Base-by-base conservation (phyloP, 2,888 invertebrate genomes). In the Aspidiotus rigidus region DNA sequence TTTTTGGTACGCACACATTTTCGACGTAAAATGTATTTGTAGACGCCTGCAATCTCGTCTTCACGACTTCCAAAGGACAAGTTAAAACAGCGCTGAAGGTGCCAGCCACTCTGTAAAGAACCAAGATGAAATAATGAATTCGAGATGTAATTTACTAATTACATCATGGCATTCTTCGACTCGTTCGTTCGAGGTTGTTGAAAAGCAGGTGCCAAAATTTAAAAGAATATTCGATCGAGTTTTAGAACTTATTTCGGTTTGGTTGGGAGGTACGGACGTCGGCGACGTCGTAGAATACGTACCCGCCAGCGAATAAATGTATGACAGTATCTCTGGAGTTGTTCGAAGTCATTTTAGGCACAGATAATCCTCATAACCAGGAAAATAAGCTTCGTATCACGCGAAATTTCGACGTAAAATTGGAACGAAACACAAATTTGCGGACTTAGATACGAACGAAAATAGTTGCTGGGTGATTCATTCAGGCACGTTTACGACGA, bases 51-150 rank as follows among this genome's bases (percentile, higher is more conserved):
- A 96, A 84, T 41, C 98, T 86, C 11, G 97, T 97, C 81, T 98
- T 98, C 60, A 98, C 94, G 74, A 98, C 97, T 82, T 98, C 98
- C 75, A 98, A 81, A 11, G 98, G 98, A 80, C 97, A 97, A 76
- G 98, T 98, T 73, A 94, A 87, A 74, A 98, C 92, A 16, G 97
- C 97, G 67, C 97, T 97, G 61, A 92, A 89, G 66, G 97, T 98
- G 72, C 98, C 98, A 73, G 95, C 98, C 79, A 92, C 86, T 78
- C 97, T 97, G 80, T 40, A 80, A 79, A 56, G 41, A 54, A 41
- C 16, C 6, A 41, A 39, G 15, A 15, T 8, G n/a, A 15, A 13
- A 28, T 1, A 28, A 28, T 28, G 28, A 28, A 5, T 28, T 28
- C 28, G n/a, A 60, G 74, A 71, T 56, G 42, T 63, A 53, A 49